Evolutionary conservation across 2,113 vertebrate genomes (phyloP).

Genomic region (Rhinoptilus africanus): DNA sequence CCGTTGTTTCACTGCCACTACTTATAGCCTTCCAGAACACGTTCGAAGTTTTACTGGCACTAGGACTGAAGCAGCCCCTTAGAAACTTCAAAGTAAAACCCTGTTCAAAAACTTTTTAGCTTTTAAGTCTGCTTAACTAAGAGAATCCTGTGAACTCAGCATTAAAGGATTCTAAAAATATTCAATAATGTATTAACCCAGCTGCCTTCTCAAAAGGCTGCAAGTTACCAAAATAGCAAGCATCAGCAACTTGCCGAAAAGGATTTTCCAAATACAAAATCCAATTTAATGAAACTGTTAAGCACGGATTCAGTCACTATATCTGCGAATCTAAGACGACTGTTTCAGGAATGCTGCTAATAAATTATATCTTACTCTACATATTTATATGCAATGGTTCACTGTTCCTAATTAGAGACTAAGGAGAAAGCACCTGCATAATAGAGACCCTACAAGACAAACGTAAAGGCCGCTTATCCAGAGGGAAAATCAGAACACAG

Average conservation of each 20-base stretch:
- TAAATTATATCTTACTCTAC: not conserved
- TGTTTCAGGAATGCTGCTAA: not conserved
- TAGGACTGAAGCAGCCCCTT: not conserved
- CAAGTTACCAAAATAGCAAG: conserved; percentile 43
- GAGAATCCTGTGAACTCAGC: conserved; percentile 59
- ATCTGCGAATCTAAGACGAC: not conserved
- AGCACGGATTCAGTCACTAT: not conserved
- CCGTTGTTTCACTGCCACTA: not conserved
- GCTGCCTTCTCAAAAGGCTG: conserved; percentile 30
- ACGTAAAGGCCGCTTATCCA: not conserved
- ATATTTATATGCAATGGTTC: not conserved
- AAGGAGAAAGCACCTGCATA: not conserved
- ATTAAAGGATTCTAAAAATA: conserved; percentile 60
- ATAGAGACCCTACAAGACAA: not conserved
- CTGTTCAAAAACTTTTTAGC: conserved; percentile 23
- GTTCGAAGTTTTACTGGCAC: not conserved
- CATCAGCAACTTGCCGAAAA: conserved; percentile 37
- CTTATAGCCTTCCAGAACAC: not conserved
- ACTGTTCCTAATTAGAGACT: not conserved
- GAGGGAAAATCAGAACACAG: not conserved
- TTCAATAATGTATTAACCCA: conserved; percentile 55
- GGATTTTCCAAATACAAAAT: conserved; percentile 31
- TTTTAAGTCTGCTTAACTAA: conserved; percentile 7
- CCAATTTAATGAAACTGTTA: conserved; percentile 29
- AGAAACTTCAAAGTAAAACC: conserved; percentile 40